Evolutionary conservation across 1,140 invertebrate genomes (phyloP).

Genomic region (Drosophila erecta): DNA sequence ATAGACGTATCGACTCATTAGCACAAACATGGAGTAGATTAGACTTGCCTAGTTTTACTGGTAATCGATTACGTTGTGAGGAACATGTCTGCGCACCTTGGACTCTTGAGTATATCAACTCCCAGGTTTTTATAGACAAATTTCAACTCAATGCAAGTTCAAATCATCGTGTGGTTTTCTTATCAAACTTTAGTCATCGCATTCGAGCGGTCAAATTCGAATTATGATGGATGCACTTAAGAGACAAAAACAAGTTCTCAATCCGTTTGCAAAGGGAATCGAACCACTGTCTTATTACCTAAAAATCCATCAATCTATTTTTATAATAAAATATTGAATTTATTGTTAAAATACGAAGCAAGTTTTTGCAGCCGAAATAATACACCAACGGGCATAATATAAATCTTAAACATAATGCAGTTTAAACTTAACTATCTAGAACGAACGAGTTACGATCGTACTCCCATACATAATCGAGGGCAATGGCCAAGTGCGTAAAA

Average conservation of each 20-base stretch:
- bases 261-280: too few species aligned
- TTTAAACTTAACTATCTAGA: constrained; percentile 8
- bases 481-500: constrained; percentile 5
- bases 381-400: constrained; percentile 32
- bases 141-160: background rate
- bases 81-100: background rate
- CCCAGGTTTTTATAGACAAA: background rate
- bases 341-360: constrained; percentile 23
- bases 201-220: background rate
- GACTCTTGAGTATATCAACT: background rate
- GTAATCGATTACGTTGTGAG: background rate
- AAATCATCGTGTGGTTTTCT: background rate
- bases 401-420: background rate
- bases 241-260: background rate
- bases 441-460: constrained; percentile 15
- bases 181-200: background rate
- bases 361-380: constrained; percentile 25
- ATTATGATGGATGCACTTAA: background rate
- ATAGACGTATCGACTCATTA: constrained; percentile 4
- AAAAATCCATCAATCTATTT: background rate
- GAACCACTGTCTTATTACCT: too few species aligned
- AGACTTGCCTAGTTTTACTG: background rate
- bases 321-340: constrained; percentile 6
- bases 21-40: constrained; percentile 5
- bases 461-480: background rate